Conservation (phyloP, 2,888 invertebrate species). For the Drosophila kambysellisi region DNA sequence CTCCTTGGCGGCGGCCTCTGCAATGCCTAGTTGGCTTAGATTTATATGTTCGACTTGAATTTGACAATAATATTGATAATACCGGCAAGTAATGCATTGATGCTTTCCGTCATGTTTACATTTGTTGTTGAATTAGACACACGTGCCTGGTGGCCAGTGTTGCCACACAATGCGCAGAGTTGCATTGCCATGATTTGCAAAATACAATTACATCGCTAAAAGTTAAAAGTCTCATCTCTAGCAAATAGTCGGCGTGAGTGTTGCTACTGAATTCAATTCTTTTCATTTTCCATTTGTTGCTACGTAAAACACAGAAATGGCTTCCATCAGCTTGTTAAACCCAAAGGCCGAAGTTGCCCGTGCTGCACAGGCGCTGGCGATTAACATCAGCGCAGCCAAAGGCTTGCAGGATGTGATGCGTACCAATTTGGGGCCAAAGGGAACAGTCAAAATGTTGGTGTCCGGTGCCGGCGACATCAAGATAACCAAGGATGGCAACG, state of each 20-base stretch:
- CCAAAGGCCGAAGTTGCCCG: conserved; percentile 99
- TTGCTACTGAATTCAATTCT: conserved; percentile 39
- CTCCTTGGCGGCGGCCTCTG: conserved; percentile 42
- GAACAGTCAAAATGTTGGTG: conserved; percentile 99
- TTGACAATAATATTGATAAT: neutral
- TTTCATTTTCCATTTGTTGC: conserved; percentile 12
- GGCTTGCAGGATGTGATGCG: conserved; percentile 99
- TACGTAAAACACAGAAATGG: conserved; percentile 87
- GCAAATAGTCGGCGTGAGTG: conserved; percentile 37
- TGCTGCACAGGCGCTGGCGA: conserved; percentile 97
- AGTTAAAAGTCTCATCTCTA: conserved; percentile 5
- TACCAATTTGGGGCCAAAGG: conserved; percentile 99
- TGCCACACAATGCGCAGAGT: conserved; percentile 4
- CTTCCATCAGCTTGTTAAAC: conserved; percentile 97
- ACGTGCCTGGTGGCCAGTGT: conserved; percentile 33
- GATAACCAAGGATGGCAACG: conserved; percentile 99
- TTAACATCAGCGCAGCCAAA: conserved; percentile 98
- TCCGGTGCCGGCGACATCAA: conserved; percentile 99
- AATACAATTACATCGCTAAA: neutral
- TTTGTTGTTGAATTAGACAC: conserved; percentile 13
- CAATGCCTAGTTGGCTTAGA: conserved; percentile 3
- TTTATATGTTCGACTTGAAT: neutral
- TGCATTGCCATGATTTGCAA: neutral
- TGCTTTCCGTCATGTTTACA: conserved; percentile 50
- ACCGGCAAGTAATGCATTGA: conserved; percentile 53